These are phyloP conservation scores for Edolisoma coerulescens DNA, from an alignment of 2,113 vertebrate genomes.

Conservation along the genomic window DNA sequence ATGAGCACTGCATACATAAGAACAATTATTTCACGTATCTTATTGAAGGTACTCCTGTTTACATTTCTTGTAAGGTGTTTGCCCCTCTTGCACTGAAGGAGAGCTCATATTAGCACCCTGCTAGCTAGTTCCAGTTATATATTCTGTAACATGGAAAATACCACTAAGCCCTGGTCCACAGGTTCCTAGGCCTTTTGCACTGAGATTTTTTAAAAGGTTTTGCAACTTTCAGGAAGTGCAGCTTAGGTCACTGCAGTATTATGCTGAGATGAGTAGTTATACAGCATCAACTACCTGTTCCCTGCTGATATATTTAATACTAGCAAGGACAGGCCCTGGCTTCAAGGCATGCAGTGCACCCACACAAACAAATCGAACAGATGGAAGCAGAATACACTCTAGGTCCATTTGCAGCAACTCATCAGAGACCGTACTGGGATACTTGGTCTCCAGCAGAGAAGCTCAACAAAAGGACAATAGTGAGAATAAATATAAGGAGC, in stretches of 20 bases:
- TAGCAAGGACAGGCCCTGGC: not conserved
- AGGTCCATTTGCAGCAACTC: not conserved
- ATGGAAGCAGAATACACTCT: not conserved
- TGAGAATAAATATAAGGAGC: not conserved
- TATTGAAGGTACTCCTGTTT: not conserved
- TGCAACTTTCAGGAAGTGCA: not conserved
- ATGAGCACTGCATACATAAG: not conserved
- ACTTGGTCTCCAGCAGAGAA: not conserved
- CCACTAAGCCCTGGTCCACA: not conserved
- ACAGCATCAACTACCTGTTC: not conserved
- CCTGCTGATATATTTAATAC: not conserved
- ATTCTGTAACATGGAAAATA: not conserved
- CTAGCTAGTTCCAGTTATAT: not conserved
- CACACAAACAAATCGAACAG: not conserved
- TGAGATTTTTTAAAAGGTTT: not conserved
- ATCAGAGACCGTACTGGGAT: not conserved
- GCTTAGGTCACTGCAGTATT: not conserved
- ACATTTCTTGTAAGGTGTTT: not conserved
- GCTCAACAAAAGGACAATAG: not conserved
- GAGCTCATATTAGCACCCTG: not conserved
- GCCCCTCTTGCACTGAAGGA: not conserved
- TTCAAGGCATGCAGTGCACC: not conserved
- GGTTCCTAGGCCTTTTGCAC: not conserved
- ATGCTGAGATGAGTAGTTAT: not conserved
- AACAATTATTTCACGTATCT: not conserved